These are phyloP conservation scores for Nothobranchius furzeri DNA, from an alignment of 2,113 vertebrate species.

Conservation along the genomic window DNA sequence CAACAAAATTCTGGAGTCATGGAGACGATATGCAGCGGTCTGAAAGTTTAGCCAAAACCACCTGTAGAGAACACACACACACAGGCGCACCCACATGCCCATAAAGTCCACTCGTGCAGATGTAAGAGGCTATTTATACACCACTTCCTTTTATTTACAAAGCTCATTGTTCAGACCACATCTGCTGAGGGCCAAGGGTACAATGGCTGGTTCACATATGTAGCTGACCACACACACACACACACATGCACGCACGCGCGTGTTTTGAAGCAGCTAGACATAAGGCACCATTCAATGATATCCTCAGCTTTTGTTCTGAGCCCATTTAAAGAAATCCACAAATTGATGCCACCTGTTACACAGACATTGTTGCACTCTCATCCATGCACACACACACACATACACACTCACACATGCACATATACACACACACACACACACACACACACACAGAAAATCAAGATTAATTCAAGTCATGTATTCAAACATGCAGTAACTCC, in stretches of 20 bases:
- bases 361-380: constrained; percentile 40
- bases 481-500: not conserved
- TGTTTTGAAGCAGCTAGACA: constrained; percentile 26
- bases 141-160: constrained; percentile 86
- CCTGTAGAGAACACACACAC: constrained; percentile 35
- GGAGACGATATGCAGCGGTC: constrained; percentile 1
- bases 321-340: constrained; percentile 43
- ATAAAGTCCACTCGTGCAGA: constrained; percentile 59
- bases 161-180: constrained; percentile 84
- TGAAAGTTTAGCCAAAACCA: constrained; percentile 40
- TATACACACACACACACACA: no score
- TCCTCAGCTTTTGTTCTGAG: constrained; percentile 54
- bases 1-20: not conserved
- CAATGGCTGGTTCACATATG: constrained; percentile 72
- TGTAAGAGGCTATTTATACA: constrained; percentile 77
- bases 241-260: constrained; percentile 22
- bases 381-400: not conserved
- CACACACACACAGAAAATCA: not conserved
- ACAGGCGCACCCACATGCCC: constrained; percentile 15
- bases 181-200: constrained; percentile 80
- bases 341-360: constrained; percentile 64
- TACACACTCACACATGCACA: no score
- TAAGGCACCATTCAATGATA: constrained; percentile 42
- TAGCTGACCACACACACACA: constrained; percentile 64
- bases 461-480: not conserved